Base-by-base conservation (phyloP, 2,113 vertebrate genomes). In the Heterotis niloticus region DNA sequence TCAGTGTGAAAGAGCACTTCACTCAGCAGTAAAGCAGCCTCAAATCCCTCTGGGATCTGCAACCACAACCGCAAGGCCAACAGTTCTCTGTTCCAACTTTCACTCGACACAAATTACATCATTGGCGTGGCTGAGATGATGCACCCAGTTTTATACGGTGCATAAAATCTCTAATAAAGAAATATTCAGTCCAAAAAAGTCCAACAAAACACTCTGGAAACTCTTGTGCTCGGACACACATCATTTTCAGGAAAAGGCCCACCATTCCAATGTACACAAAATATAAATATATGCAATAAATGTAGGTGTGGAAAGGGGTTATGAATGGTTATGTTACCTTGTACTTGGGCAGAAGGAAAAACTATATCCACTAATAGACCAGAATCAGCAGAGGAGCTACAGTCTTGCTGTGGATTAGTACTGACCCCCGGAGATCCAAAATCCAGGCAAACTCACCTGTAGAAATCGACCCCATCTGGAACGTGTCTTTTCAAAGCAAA, bases 341-440 rank as follows among this genome's bases (percentile, higher is more conserved):
- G n/a, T n/a, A n/a, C n/a, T n/a, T n/a, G n/a, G n/a, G n/a, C n/a
- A n/a, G n/a, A n/a, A n/a, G n/a, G n/a, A n/a, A n/a, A n/a, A n/a
- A n/a, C n/a, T n/a, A n/a, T n/a, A n/a, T n/a, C n/a, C n/a, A n/a
- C n/a, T n/a, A n/a, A n/a, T n/a, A n/a, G n/a, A n/a, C n/a, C n/a
- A n/a, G n/a, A n/a, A n/a, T n/a, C n/a, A n/a, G n/a, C n/a, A n/a
- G n/a, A n/a, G n/a, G n/a, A n/a, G n/a, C 82, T 85, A 85, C 18
- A 71, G 62, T 84, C 86, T 87, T 90, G 89, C 65, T 85, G 88
- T 90, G 83, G 90, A 91, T 90, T 90, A 92, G 81, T 84, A 81
- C 77, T 91, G 88, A 92, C 91, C 91, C 87, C 75, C 88, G 89
- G 85, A 89, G 91, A 91, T 89, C 90, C 78, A 7, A 76, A 82